Percentiles rank a stretch among this genome's conserved stretches.
Conservation (phyloP, 2,888 invertebrate genomes). For the Pristionchus arcanus region DNA sequence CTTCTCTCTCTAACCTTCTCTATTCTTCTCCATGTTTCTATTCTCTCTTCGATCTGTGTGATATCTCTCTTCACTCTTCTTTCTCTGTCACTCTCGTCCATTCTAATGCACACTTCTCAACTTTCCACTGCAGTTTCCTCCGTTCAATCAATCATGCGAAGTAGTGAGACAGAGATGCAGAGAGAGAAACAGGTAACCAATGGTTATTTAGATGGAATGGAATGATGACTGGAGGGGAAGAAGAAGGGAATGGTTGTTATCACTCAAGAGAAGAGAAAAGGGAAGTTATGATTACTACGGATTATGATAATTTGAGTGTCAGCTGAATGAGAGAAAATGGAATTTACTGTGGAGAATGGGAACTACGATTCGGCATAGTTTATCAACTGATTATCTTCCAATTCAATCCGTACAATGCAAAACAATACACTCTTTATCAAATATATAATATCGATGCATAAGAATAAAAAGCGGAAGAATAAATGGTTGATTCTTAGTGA, state of each 20-base stretch:
- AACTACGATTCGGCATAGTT: neutral
- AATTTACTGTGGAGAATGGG: neutral
- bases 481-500: neutral
- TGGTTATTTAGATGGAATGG: neutral
- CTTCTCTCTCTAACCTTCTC: slow-evolving; percentile 4
- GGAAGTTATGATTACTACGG: neutral
- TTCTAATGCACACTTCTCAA: neutral
- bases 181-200: neutral
- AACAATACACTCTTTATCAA: neutral
- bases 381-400: neutral
- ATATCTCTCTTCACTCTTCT: slow-evolving; percentile 1
- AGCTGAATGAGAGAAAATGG: neutral
- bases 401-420: neutral
- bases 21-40: neutral
- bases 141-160: slow-evolving; percentile 50
- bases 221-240: neutral
- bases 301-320: neutral
- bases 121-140: slow-evolving; percentile 34
- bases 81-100: slow-evolving; percentile 20
- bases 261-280: neutral
- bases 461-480: neutral
- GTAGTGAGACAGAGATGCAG: neutral
- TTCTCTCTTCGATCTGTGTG: slow-evolving; percentile 32
- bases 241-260: neutral
- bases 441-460: neutral